Conservation (phyloP, 2,797 vertebrate genomes). For the Galaxias olidus region DNA sequence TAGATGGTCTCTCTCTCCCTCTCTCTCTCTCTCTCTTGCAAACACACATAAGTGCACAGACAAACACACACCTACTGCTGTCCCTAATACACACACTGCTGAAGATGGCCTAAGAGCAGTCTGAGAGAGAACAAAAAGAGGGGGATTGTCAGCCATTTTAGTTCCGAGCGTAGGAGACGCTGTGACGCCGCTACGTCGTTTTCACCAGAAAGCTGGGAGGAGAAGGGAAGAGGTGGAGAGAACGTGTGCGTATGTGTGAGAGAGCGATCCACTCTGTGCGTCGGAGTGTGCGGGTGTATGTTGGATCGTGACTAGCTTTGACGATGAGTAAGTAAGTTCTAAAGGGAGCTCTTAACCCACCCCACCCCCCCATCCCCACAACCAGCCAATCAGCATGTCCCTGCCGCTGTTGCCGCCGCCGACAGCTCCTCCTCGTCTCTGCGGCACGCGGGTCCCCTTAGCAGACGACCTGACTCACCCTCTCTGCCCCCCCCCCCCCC, state of each 20-base stretch:
- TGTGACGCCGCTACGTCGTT: too few relatives aligned
- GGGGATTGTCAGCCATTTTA: too few relatives aligned
- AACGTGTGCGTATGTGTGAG: background rate
- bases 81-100: too few relatives aligned
- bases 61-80: too few relatives aligned
- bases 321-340: background rate
- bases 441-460: background rate
- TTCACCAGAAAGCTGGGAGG: too few relatives aligned
- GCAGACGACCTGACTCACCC: background rate
- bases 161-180: too few relatives aligned
- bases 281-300: background rate
- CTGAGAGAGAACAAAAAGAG: too few relatives aligned
- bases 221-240: too few relatives aligned
- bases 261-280: too few relatives aligned
- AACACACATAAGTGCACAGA: too few relatives aligned
- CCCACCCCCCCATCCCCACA: too few relatives aligned
- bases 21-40: background rate
- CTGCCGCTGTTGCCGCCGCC: background rate
- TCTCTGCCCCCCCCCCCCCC: background rate
- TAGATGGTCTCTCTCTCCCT: background rate
- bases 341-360: constrained; percentile 1
- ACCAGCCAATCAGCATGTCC: background rate
- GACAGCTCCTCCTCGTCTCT: background rate
- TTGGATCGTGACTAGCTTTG: background rate
- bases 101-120: too few relatives aligned